Evolutionary conservation across 2,888 invertebrate species (phyloP).

Genomic region (Andrena marginata): DNA sequence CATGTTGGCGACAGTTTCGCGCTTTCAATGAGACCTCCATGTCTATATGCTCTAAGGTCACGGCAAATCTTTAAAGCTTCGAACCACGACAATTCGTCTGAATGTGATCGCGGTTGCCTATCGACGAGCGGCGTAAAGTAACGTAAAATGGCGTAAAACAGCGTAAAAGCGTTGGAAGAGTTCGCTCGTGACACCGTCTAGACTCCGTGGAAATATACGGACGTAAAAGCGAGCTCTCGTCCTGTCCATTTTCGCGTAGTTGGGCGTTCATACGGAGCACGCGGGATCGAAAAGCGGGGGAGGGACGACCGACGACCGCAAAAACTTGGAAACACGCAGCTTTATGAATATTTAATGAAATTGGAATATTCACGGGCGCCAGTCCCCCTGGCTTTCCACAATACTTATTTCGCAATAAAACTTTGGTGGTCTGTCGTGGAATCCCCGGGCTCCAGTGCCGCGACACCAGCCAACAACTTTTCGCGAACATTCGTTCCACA

Average conservation of each 20-base stretch:
- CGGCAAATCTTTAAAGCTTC: no score
- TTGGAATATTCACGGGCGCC: constrained; percentile 67
- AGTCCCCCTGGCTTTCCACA: constrained; percentile 44
- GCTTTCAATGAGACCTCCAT: no score
- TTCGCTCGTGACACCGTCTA: neutral
- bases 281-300: neutral
- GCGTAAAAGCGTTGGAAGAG: neutral
- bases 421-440: constrained; percentile 38
- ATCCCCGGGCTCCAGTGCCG: neutral
- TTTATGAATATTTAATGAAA: constrained; percentile 72
- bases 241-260: constrained; percentile 11
- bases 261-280: constrained; percentile 24
- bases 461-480: constrained; percentile 33
- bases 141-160: neutral
- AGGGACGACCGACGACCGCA: constrained; percentile 1
- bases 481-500: constrained; percentile 39
- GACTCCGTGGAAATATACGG: neutral
- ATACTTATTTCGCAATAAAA: constrained; percentile 68
- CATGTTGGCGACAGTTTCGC: no score
- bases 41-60: no score
- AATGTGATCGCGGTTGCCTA: no score
- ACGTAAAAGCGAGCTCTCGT: neutral
- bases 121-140: neutral
- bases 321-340: constrained; percentile 53
- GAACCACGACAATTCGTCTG: no score